A percentile compares a stretch with the other conserved stretches of the same genome.
Evolutionary conservation across 2,113 vertebrate species (phyloP).

Genomic region (Cavia aperea): DNA sequence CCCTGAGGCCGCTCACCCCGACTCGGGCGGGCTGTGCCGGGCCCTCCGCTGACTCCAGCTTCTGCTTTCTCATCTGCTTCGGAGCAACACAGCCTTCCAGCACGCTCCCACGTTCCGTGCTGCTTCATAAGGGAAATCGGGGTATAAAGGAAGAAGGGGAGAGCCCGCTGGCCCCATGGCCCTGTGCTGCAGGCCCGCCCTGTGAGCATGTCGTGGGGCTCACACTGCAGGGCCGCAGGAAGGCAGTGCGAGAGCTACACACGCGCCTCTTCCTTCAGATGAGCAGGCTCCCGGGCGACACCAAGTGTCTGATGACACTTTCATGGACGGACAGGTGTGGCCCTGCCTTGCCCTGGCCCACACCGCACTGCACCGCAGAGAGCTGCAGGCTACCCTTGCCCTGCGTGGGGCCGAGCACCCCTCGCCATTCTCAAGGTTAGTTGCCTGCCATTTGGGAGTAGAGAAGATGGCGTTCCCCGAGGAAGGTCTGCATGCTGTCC

Average conservation of each 20-base stretch:
- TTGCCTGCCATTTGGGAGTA: neutral
- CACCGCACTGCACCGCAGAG: neutral
- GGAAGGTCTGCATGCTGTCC: neutral
- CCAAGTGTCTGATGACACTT: too few species aligned
- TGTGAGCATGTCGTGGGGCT: neutral
- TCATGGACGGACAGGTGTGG: too few species aligned
- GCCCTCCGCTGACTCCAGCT: neutral
- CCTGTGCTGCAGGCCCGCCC: neutral
- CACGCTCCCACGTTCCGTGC: too few species aligned
- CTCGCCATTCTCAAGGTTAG: neutral
- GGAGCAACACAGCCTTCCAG: neutral
- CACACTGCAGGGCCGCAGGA: neutral
- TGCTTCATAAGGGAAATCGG: neutral
- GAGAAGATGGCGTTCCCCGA: neutral
- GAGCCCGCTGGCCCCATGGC: neutral
- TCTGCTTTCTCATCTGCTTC: neutral
- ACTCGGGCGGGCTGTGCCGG: neutral
- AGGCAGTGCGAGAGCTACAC: fast-evolving
- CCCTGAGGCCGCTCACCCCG: too few species aligned
- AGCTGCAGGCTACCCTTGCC: too few species aligned
- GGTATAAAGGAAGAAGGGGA: neutral
- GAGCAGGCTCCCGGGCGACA: neutral
- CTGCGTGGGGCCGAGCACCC: too few species aligned
- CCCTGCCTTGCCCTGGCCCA: neutral
- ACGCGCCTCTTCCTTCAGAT: neutral